Percentiles rank a stretch among this genome's conserved stretches.
Conservation (phyloP, 2,113 vertebrate species). For the human region GRCh38 chr6:126698501-126699000, state of each 20-base stretch:
- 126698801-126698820: not conserved
- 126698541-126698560: not conserved
- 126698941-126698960: not conserved
- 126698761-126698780: not conserved
- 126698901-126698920: not conserved
- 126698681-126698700: not conserved
- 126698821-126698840: not conserved
- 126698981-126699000: not conserved
- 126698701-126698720: not conserved
- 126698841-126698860: not conserved
- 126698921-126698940: not conserved
- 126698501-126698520: not conserved
- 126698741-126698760: not conserved
- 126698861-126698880: not conserved
- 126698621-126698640: not conserved
- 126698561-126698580: not conserved
- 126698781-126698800: not conserved
- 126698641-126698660: not conserved
- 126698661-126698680: not conserved
- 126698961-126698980: not conserved
- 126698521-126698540: not conserved
- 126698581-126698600: not conserved
- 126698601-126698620: not conserved
- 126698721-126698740: not conserved
- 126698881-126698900: not conserved